Evolutionary conservation across 1,140 invertebrate genomes (phyloP).

Genomic region (Eueides isabella): DNA sequence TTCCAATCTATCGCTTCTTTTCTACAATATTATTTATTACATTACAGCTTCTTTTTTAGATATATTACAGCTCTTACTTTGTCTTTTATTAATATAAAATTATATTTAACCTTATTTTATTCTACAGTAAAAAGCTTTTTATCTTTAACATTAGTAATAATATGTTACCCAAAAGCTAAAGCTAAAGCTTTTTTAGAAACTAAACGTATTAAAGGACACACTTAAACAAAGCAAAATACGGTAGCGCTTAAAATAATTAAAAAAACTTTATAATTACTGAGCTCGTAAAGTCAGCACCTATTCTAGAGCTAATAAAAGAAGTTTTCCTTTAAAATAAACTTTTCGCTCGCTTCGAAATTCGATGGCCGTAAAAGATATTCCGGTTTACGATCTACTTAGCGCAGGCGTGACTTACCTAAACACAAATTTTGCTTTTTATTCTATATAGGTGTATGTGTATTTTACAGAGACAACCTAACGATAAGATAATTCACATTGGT

Average conservation of each 20-base stretch:
- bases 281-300: slow-evolving; percentile 62
- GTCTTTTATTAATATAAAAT: too few relatives aligned
- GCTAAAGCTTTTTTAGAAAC: slow-evolving; percentile 7
- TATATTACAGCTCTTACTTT: too few relatives aligned
- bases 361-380: slow-evolving; percentile 57
- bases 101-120: too few relatives aligned
- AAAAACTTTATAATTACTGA: slow-evolving; percentile 72
- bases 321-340: slow-evolving; percentile 66
- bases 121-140: background rate
- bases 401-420: slow-evolving; percentile 63
- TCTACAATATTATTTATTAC: too few relatives aligned
- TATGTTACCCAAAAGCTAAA: background rate
- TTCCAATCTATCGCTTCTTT: too few relatives aligned
- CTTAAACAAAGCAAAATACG: slow-evolving; percentile 20
- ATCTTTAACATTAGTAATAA: background rate
- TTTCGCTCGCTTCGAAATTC: slow-evolving; percentile 57
- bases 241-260: slow-evolving; percentile 51
- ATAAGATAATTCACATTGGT: too few relatives aligned
- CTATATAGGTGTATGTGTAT: too few relatives aligned
- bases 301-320: slow-evolving; percentile 63
- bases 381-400: slow-evolving; percentile 52
- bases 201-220: background rate
- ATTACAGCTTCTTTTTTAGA: too few relatives aligned
- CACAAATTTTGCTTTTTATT: slow-evolving; percentile 12
- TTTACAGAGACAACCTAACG: too few relatives aligned